Conservation (phyloP, 2,888 invertebrate genomes). For the Acanthococcus lagerstroemiae region DNA sequence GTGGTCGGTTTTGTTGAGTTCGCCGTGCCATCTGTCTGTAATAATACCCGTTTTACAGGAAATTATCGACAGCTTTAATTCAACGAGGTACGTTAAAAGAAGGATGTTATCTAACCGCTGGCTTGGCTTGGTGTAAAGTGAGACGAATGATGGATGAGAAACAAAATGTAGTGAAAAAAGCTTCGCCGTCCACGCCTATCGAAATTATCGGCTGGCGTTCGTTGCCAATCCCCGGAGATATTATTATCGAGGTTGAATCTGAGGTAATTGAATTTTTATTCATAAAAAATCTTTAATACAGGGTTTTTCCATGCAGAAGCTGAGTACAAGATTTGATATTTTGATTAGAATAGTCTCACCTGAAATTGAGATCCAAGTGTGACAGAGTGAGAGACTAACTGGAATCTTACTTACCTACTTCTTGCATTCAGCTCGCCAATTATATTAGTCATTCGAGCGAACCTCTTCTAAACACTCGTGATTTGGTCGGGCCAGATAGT, state of each 20-base stretch:
- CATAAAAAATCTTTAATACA: neutral
- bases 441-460: no score
- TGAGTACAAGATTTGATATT: constrained; percentile 60
- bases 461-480: no score
- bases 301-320: no score
- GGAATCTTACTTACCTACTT: no score
- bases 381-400: no score
- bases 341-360: no score
- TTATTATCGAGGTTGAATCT: constrained; percentile 67
- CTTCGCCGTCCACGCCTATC: constrained; percentile 69
- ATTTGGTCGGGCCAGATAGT: no score
- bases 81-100: constrained; percentile 73
- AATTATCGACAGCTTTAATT: constrained; percentile 72
- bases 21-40: neutral
- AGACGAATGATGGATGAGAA: constrained; percentile 69
- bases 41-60: constrained; percentile 45
- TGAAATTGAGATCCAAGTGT: no score
- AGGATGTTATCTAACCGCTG: constrained; percentile 71
- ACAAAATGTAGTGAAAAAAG: constrained; percentile 55
- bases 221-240: constrained; percentile 79
- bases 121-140: constrained; percentile 72
- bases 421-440: no score
- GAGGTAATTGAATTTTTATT: constrained; percentile 47
- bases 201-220: constrained; percentile 86
- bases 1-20: no score